Percentiles rank a stretch among this genome's conserved stretches.
phyloP scores from a whole-genome alignment of 2,797 vertebrate genomes.

The Galago senegalensis region DNA sequence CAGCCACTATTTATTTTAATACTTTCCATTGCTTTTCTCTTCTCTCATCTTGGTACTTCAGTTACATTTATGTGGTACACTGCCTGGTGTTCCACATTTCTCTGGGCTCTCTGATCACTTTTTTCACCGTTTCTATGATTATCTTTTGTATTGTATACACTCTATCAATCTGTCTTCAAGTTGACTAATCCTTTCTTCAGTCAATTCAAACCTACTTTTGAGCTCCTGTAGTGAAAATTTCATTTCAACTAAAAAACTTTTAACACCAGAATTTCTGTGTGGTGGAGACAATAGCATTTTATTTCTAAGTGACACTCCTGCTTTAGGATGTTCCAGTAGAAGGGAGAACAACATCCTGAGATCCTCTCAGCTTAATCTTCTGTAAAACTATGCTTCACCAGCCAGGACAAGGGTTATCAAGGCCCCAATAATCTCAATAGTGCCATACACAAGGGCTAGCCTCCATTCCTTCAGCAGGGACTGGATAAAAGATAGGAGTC shows the following conservation, averaged over 20 bases:
- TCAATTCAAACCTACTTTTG: background rate
- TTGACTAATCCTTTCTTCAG: background rate
- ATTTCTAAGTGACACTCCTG: constrained; percentile 15
- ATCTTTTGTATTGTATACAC: background rate
- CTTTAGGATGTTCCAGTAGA: background rate
- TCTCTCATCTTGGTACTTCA: background rate
- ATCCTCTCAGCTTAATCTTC: background rate
- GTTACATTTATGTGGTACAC: background rate
- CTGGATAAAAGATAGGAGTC: background rate
- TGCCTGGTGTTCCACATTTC: background rate
- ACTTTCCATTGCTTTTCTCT: background rate
- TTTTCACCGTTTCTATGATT: background rate
- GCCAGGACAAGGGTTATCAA: background rate
- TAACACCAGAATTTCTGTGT: background rate
- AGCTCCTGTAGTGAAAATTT: background rate
- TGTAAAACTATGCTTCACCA: background rate
- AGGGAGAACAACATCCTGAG: background rate
- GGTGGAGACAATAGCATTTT: background rate
- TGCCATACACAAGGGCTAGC: background rate
- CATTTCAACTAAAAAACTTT: background rate
- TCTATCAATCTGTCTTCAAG: background rate
- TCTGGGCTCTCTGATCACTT: background rate
- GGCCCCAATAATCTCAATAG: background rate
- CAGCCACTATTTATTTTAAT: background rate
- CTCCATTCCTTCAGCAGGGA: background rate